Conservation (phyloP, 2,797 vertebrate genomes). For the Mus caroli region DNA sequence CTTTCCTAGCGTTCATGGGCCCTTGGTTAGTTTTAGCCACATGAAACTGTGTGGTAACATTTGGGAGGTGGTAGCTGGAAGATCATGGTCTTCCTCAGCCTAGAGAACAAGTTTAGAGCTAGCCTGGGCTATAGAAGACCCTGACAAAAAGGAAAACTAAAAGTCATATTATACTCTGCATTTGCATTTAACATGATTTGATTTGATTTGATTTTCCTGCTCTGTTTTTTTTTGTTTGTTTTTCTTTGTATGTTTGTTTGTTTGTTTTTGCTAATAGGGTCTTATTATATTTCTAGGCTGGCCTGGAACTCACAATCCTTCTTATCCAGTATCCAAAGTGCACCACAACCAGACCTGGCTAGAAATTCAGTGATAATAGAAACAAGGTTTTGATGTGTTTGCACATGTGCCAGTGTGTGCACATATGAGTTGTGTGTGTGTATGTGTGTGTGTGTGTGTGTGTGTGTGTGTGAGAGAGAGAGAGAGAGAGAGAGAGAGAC, state of each 20-base stretch:
- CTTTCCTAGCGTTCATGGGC: too few relatives aligned
- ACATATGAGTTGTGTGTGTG: background rate
- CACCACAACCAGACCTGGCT: background rate
- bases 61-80: background rate
- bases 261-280: background rate
- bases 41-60: background rate
- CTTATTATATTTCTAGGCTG: background rate
- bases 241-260: background rate
- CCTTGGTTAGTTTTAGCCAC: background rate
- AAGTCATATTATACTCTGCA: background rate
- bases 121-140: background rate
- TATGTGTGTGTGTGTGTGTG: background rate
- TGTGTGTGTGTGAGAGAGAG: too few relatives aligned
- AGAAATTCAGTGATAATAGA: slow-evolving; percentile 13
- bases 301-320: background rate
- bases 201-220: background rate
- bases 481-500: too few relatives aligned
- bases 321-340: background rate
- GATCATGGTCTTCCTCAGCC: background rate
- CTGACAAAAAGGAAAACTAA: background rate
- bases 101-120: background rate
- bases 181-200: background rate
- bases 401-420: background rate
- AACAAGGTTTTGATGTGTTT: background rate
- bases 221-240: background rate